These are phyloP conservation scores for Candoia aspera DNA, from an alignment of 2,113 vertebrate species.

Conservation along the genomic window DNA sequence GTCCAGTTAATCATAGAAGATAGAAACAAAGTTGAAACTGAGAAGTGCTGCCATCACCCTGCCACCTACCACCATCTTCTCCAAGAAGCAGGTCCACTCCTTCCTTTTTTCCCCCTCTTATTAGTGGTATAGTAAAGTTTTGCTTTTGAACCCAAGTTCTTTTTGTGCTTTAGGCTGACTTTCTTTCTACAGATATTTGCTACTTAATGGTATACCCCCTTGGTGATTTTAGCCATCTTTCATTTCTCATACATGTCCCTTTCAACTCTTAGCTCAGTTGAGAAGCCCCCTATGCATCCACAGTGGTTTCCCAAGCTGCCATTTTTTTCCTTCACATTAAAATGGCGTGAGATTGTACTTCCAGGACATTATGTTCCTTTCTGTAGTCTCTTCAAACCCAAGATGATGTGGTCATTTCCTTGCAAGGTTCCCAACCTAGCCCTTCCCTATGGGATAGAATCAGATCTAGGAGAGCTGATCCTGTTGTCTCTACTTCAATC, in stretches of 20 bases:
- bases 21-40: not conserved
- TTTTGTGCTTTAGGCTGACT: not conserved
- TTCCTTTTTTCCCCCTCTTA: not conserved
- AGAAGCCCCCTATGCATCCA: not conserved
- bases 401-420: not conserved
- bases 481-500: not conserved
- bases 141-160: not conserved
- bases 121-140: not conserved
- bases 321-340: not conserved
- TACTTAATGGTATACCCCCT: not conserved
- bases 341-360: not conserved
- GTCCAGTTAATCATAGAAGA: not conserved
- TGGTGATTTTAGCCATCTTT: not conserved
- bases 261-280: not conserved
- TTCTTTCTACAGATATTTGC: not conserved
- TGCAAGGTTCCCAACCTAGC: not conserved
- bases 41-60: not conserved
- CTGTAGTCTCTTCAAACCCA: not conserved
- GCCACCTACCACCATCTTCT: not conserved
- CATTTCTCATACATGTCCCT: not conserved
- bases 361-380: not conserved
- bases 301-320: not conserved
- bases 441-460: not conserved
- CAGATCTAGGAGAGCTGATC: not conserved
- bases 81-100: not conserved